These are phyloP conservation scores for Xylota segnis DNA, from an alignment of 2,888 invertebrate species.

Conservation along the genomic window DNA sequence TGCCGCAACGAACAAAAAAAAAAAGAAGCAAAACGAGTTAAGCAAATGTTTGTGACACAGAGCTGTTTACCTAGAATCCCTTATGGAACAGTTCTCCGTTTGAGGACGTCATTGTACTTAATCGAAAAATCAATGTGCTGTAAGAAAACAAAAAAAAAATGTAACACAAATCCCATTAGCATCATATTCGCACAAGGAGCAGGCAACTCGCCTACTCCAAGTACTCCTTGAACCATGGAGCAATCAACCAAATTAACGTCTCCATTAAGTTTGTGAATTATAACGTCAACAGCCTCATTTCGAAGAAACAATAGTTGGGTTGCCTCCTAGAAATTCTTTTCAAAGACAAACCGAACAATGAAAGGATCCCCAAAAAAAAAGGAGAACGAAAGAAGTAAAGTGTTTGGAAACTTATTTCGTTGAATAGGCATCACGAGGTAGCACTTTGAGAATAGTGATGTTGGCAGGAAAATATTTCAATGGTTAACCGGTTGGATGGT, in stretches of 20 bases:
- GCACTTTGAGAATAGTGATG: background rate
- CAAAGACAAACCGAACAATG: slow-evolving; percentile 11
- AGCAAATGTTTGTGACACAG: slow-evolving; percentile 42
- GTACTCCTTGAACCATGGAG: slow-evolving; percentile 7
- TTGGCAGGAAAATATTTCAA: slow-evolving; percentile 34
- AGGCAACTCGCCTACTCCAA: slow-evolving; percentile 12
- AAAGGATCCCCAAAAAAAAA: slow-evolving; percentile 5
- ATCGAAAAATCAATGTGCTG: slow-evolving; percentile 46
- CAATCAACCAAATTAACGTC: slow-evolving; percentile 65
- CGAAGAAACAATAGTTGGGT: slow-evolving; percentile 1
- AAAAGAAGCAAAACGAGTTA: slow-evolving; percentile 6
- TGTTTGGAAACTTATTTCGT: slow-evolving; percentile 41
- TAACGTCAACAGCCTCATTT: slow-evolving; percentile 51
- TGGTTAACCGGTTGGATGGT: slow-evolving; percentile 43
- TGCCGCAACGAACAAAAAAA: background rate
- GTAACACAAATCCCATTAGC: slow-evolving; percentile 20
- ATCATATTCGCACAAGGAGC: background rate
- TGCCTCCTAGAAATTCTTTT: slow-evolving; percentile 11
- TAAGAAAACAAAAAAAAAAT: slow-evolving; percentile 54
- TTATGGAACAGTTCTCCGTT: background rate
- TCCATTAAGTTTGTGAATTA: slow-evolving; percentile 49
- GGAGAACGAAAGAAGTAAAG: background rate
- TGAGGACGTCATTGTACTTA: slow-evolving; percentile 8
- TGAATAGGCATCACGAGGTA: slow-evolving; percentile 7
- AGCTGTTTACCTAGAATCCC: background rate